Percentiles rank a stretch among this genome's conserved stretches.
Conservation (phyloP, 1,140 invertebrate genomes). For the Helicoverpa armigera region DNA sequence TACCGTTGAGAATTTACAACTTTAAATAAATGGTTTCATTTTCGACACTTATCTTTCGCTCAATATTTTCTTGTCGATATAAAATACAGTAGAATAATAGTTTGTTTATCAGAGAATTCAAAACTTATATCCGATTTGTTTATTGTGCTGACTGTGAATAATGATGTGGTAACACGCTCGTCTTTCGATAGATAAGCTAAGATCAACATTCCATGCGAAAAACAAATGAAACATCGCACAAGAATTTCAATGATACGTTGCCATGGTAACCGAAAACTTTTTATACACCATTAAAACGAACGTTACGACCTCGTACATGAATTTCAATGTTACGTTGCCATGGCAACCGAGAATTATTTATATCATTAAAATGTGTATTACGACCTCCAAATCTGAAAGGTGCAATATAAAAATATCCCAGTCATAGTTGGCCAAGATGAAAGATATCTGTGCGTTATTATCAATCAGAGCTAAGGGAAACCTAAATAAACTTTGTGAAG, state of each 20-base stretch:
- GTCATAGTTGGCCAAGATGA: conserved; percentile 62
- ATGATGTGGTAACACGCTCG: conserved; percentile 13
- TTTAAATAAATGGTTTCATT: too few species aligned
- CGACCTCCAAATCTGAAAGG: conserved; percentile 33
- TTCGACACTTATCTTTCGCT: not conserved
- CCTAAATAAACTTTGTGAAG: conserved; percentile 74
- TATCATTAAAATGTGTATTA: not conserved
- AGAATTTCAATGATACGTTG: conserved; percentile 9
- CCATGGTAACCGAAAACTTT: not conserved
- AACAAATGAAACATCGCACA: conserved; percentile 4
- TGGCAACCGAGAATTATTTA: not conserved
- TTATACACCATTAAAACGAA: not conserved
- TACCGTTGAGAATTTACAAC: too few species aligned
- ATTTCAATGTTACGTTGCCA: conserved; percentile 1
- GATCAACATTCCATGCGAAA: conserved; percentile 17
- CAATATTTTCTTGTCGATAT: not conserved
- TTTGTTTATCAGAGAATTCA: not conserved
- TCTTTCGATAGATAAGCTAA: conserved; percentile 4
- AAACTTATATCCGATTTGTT: conserved; percentile 7
- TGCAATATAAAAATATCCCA: conserved; percentile 55
- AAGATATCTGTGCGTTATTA: conserved; percentile 72
- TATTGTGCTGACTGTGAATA: not conserved
- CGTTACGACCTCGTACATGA: conserved; percentile 3
- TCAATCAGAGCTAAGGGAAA: conserved; percentile 78
- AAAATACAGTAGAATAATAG: not conserved